Conservation (phyloP, 2,888 invertebrate species). For the Drosophila eohydei region DNA sequence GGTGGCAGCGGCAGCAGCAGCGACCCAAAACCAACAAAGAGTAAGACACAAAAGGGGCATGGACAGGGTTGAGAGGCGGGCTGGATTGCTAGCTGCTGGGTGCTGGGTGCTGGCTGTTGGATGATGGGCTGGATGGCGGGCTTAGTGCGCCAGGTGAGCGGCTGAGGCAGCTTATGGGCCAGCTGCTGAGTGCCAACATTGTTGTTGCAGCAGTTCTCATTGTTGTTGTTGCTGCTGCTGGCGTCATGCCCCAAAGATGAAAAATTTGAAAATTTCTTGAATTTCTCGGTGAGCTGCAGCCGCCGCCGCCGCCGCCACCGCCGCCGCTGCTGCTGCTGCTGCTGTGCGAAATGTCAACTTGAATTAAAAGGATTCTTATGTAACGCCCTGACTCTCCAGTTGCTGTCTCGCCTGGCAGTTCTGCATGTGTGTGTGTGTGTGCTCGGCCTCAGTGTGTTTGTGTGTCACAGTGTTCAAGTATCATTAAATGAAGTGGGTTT, state of each 20-base stretch:
- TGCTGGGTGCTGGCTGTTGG: constrained; percentile 6
- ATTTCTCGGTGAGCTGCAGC: constrained; percentile 55
- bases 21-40: constrained; percentile 76
- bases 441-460: constrained; percentile 75
- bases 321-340: constrained; percentile 35
- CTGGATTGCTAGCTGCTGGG: constrained; percentile 5
- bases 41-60: constrained; percentile 21
- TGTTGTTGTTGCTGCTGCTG: constrained; percentile 23
- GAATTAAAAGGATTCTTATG: constrained; percentile 83
- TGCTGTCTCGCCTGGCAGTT: constrained; percentile 47
- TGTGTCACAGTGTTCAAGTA: constrained; percentile 83
- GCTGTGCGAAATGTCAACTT: constrained; percentile 82
- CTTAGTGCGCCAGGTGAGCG: constrained; percentile 50
- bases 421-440: constrained; percentile 38
- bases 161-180: constrained; percentile 53
- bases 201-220: constrained; percentile 36
- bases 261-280: constrained; percentile 82
- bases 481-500: constrained; percentile 84
- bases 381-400: constrained; percentile 66
- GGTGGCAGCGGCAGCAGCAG: constrained; percentile 12
- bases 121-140: constrained; percentile 7
- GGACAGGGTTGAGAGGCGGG: constrained; percentile 1
- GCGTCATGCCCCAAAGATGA: constrained; percentile 75
- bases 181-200: constrained; percentile 74
- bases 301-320: constrained; percentile 22